phyloP scores from a whole-genome alignment of 1,140 invertebrate species.

The Atopsyche davidsoni region DNA sequence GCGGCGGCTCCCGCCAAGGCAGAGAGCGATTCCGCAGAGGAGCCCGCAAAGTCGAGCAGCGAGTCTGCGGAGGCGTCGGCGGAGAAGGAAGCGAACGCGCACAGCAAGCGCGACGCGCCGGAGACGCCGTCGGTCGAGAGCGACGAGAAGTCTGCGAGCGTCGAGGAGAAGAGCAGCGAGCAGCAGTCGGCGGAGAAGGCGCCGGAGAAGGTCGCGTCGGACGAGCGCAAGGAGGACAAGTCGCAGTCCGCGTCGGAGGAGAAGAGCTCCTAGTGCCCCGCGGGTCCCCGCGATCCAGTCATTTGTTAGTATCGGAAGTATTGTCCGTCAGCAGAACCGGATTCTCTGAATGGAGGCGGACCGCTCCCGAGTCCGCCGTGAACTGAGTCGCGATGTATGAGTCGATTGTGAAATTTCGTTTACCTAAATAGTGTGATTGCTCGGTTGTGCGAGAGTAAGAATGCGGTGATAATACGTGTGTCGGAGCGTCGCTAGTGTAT shows the following conservation, averaged over 20 bases:
- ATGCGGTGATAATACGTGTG: conserved; percentile 14
- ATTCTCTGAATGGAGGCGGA: conserved; percentile 2
- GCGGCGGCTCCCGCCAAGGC: background rate
- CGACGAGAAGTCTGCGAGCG: conserved; percentile 21
- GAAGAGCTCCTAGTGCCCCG: conserved; percentile 14
- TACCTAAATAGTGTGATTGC: conserved; percentile 21
- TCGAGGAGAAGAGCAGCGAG: conserved; percentile 17
- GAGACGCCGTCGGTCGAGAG: conserved; percentile 18
- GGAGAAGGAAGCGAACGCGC: background rate
- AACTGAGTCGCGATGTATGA: conserved; percentile 25
- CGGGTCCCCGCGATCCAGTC: conserved; percentile 3
- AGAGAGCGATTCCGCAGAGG: background rate
- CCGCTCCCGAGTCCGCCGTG: conserved; percentile 15
- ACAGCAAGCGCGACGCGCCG: background rate
- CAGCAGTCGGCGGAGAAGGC: conserved; percentile 10
- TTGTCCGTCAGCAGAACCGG: conserved; percentile 1
- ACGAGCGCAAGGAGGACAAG: conserved; percentile 17
- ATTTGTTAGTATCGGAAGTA: conserved; percentile 7
- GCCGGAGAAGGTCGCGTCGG: conserved; percentile 10
- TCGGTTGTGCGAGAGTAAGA: conserved; percentile 23
- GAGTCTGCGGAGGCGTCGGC: background rate
- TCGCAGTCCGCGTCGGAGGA: conserved; percentile 20
- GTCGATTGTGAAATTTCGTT: conserved; percentile 18
- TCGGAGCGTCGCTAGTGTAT: background rate
- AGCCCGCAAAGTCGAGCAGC: conserved; percentile 3